phyloP scores from a whole-genome alignment of 2,888 invertebrate species.

The Ochropacha duplaris region DNA sequence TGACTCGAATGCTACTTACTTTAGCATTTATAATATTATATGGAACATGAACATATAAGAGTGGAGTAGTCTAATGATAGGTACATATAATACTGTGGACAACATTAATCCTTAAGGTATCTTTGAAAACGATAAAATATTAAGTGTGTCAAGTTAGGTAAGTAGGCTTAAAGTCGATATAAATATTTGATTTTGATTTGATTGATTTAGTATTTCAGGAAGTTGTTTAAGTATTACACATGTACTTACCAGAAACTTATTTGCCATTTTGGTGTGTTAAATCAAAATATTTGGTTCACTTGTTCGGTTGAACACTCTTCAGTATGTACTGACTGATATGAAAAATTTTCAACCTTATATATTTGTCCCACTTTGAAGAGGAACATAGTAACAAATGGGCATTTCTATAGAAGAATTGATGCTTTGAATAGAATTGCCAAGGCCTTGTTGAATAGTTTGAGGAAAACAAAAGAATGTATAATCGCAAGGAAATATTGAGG shows the following conservation, averaged over 20 bases:
- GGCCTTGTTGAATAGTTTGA: conserved; percentile 58
- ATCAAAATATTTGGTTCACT: conserved; percentile 24
- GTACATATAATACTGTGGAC: no score
- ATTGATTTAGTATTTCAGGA: not conserved
- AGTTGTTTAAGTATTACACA: not conserved
- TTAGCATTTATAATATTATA: no score
- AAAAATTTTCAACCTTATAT: conserved; percentile 59
- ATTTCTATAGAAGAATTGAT: conserved; percentile 56
- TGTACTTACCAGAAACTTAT: conserved; percentile 45
- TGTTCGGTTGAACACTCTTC: conserved; percentile 35
- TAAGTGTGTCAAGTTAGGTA: not conserved
- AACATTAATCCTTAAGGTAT: no score
- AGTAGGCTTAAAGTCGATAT: no score
- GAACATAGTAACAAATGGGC: conserved; percentile 49
- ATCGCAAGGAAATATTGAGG: conserved; percentile 34
- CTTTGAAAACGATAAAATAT: not conserved
- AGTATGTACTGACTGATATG: conserved; percentile 46
- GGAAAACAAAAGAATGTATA: conserved; percentile 75
- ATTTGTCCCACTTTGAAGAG: conserved; percentile 51
- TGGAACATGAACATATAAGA: no score
- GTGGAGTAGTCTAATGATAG: no score
- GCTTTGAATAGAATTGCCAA: conserved; percentile 59
- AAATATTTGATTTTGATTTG: no score
- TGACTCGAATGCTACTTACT: conserved; percentile 6
- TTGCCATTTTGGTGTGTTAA: conserved; percentile 38